Percentiles rank a stretch among this genome's conserved stretches.
Conservation (phyloP, 1,140 invertebrate genomes). For the Anoplolepis gracilipes region DNA sequence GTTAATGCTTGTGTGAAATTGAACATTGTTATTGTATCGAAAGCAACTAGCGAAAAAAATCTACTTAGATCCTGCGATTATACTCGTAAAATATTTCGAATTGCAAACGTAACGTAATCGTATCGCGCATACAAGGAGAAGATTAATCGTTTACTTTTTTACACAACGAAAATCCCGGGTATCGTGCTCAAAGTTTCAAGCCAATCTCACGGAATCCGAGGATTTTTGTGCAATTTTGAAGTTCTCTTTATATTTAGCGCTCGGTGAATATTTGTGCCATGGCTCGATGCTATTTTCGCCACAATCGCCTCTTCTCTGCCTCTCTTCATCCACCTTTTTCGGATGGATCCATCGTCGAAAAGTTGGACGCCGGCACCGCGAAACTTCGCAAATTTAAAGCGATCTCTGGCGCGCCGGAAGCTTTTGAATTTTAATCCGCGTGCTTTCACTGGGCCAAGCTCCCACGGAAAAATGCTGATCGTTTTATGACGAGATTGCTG, state of each 20-base stretch:
- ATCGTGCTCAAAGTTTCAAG: conserved; percentile 36
- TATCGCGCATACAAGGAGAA: conserved; percentile 16
- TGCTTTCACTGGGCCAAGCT: conserved; percentile 39
- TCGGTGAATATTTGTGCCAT: conserved; percentile 43
- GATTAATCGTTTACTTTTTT: conserved; percentile 56
- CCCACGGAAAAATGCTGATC: conserved; percentile 67
- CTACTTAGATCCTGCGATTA: conserved; percentile 16
- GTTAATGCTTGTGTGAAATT: conserved; percentile 3
- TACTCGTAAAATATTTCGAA: conserved; percentile 32
- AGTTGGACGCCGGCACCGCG: conserved; percentile 58
- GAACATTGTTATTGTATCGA: conserved; percentile 11
- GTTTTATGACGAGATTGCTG: conserved; percentile 56
- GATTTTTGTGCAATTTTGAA: conserved; percentile 56
- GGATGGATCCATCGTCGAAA: conserved; percentile 65
- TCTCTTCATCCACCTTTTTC: conserved; percentile 30
- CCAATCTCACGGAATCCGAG: conserved; percentile 40
- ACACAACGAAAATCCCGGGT: conserved; percentile 45
- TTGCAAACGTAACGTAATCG: conserved; percentile 34
- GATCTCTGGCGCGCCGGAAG: conserved; percentile 57
- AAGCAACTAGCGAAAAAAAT: neutral
- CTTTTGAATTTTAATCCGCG: conserved; percentile 75
- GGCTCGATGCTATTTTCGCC: conserved; percentile 29
- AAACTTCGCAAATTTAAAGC: conserved; percentile 75
- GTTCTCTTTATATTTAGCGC: conserved; percentile 53
- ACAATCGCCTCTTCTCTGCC: neutral